phyloP scores from a whole-genome alignment of 2,888 invertebrate genomes.

The Pristionchus maxplancki region DNA sequence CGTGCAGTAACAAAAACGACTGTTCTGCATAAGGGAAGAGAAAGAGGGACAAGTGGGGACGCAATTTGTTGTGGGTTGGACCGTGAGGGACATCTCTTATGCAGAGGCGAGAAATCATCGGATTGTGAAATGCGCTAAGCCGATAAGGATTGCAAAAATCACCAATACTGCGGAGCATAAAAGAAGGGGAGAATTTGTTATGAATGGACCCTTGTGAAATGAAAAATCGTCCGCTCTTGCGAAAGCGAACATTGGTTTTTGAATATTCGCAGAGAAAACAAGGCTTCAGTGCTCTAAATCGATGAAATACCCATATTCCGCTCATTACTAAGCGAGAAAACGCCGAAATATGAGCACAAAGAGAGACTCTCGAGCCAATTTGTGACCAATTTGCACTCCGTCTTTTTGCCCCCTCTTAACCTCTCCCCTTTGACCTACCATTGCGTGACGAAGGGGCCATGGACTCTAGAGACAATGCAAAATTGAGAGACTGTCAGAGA shows the following conservation, averaged over 20 bases:
- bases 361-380: background rate
- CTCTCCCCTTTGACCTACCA: background rate
- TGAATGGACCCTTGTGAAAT: too few species aligned
- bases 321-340: background rate
- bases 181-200: background rate
- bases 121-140: too few species aligned
- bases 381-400: background rate
- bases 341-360: background rate
- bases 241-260: background rate
- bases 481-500: background rate
- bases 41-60: background rate
- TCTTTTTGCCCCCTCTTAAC: background rate
- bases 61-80: background rate
- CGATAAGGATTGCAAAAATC: too few species aligned
- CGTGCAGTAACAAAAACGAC: too few species aligned
- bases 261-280: background rate
- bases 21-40: background rate
- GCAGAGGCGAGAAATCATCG: too few species aligned
- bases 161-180: too few species aligned
- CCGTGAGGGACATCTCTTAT: too few species aligned
- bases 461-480: background rate
- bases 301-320: background rate
- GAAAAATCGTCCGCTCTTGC: background rate
- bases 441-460: background rate
- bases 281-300: background rate